Conservation (phyloP, 2,113 vertebrate genomes). For the Pipra filicauda region DNA sequence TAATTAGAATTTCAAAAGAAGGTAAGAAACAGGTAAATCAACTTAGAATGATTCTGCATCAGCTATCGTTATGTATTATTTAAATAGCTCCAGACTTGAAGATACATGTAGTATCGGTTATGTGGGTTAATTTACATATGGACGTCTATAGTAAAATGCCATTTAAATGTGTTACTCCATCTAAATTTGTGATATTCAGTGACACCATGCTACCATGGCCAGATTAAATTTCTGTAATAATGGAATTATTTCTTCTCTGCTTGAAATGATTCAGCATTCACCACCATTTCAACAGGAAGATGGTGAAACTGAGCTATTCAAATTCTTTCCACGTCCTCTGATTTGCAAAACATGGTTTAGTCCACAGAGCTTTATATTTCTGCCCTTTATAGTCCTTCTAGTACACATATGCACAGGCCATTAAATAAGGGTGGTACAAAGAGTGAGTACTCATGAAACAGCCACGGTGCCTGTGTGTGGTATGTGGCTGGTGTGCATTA, state of each 20-base stretch:
- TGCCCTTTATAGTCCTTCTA: not conserved
- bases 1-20: slow-evolving; percentile 50
- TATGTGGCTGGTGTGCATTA: not conserved
- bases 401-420: not conserved
- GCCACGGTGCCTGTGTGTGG: not conserved
- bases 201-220: not conserved
- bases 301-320: not conserved
- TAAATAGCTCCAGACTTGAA: slow-evolving; percentile 30
- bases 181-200: not conserved
- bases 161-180: not conserved
- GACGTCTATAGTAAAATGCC: not conserved
- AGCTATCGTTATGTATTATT: not conserved
- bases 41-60: not conserved
- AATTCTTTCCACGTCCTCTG: not conserved
- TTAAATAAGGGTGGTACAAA: not conserved
- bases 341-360: not conserved
- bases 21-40: slow-evolving; percentile 24
- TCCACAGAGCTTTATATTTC: not conserved
- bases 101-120: not conserved
- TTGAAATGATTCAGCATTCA: not conserved
- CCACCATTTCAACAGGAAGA: not conserved
- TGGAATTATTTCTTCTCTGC: not conserved
- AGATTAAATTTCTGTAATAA: not conserved
- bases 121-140: not conserved
- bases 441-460: not conserved